Conservation (phyloP, 2,888 invertebrate genomes). For the Drosophila koepferae region DNA sequence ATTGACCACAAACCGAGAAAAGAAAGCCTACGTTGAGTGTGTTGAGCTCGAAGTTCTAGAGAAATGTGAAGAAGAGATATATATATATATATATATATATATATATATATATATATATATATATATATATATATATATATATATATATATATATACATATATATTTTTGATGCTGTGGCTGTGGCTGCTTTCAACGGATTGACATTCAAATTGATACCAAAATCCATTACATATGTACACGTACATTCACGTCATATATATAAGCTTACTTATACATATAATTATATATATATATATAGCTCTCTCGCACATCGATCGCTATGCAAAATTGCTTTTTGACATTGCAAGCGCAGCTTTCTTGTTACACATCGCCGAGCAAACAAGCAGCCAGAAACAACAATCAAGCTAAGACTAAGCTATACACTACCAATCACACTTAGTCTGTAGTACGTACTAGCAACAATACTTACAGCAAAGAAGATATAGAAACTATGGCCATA, state of each 20-base stretch:
- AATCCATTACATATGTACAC: conserved; percentile 43
- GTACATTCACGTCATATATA: conserved; percentile 31
- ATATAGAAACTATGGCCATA: background rate
- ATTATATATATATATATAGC: conserved; percentile 10
- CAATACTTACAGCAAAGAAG: background rate
- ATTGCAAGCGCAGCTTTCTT: conserved; percentile 67
- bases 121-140: too few species aligned
- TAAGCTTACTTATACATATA: background rate
- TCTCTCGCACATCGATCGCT: background rate
- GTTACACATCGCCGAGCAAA: conserved; percentile 75
- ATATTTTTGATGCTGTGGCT: conserved; percentile 58
- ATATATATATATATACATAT: too few species aligned
- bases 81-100: too few species aligned
- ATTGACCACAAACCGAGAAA: background rate
- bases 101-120: too few species aligned
- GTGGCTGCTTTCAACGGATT: conserved; percentile 17
- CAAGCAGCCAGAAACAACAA: conserved; percentile 46
- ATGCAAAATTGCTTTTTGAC: conserved; percentile 1
- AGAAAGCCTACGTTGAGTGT: background rate
- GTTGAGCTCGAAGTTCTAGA: background rate
- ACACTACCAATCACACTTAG: background rate
- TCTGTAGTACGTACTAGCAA: background rate
- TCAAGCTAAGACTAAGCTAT: background rate
- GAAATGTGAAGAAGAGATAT: background rate
- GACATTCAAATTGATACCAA: conserved; percentile 26